phyloP scores from a whole-genome alignment of 1,140 invertebrate species.

The Diorhabda elongata region DNA sequence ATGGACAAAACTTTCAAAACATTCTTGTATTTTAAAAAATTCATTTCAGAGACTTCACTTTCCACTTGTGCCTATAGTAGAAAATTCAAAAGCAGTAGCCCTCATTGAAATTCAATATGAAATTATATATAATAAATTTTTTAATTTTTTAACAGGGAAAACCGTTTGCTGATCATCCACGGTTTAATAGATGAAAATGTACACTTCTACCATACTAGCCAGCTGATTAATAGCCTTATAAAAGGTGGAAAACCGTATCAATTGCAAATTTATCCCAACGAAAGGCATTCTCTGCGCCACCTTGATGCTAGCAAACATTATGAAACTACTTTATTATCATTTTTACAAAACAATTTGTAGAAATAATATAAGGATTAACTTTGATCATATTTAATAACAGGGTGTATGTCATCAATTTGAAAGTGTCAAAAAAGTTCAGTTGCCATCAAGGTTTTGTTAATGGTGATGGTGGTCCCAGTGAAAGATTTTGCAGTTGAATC shows the following conservation, averaged over 20 bases:
- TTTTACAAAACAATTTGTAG: conserved; percentile 85
- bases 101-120: no score
- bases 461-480: no score
- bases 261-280: conserved; percentile 90
- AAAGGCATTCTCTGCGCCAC: conserved; percentile 88
- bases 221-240: conserved; percentile 84
- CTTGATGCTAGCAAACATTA: conserved; percentile 94
- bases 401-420: not conserved
- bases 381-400: not conserved
- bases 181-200: conserved; percentile 99
- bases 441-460: no score
- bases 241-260: conserved; percentile 88
- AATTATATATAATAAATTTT: not conserved
- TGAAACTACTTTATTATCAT: conserved; percentile 87
- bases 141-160: conserved; percentile 61
- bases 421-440: no score
- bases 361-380: not conserved
- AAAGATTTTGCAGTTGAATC: no score
- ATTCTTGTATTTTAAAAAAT: no score
- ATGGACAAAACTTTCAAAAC: no score
- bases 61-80: no score
- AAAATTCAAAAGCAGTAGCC: no score
- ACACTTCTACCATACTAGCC: conserved; percentile 95
- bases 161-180: conserved; percentile 93
- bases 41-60: no score